These are phyloP conservation scores for Cotesia glomerata DNA, from an alignment of 1,140 invertebrate species.

Conservation along the genomic window DNA sequence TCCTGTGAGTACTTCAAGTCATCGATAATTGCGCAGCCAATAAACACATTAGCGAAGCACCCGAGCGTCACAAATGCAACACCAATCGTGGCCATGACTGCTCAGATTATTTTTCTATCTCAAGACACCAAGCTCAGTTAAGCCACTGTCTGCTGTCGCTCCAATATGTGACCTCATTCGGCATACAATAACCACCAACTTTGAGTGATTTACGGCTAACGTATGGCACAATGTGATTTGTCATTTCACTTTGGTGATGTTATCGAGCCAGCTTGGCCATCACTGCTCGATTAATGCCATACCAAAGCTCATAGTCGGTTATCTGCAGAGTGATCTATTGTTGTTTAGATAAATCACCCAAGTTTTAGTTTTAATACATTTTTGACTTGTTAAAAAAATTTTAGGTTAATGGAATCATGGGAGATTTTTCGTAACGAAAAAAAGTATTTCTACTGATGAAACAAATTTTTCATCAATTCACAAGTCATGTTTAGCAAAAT, in stretches of 20 bases:
- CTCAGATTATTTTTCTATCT: background rate
- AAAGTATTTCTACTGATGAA: too few species aligned
- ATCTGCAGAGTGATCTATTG: background rate
- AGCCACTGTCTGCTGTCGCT: background rate
- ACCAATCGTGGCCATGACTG: background rate
- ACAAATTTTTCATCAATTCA: too few species aligned
- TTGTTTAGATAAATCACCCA: background rate
- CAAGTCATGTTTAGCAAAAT: too few species aligned
- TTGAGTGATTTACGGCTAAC: constrained; percentile 5
- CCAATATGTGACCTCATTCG: constrained; percentile 8
- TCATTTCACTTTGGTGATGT: constrained; percentile 11
- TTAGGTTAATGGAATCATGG: background rate
- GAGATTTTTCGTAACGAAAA: too few species aligned
- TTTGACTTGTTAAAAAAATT: background rate
- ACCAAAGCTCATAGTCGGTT: background rate
- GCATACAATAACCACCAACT: constrained; percentile 7
- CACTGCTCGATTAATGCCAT: constrained; percentile 11
- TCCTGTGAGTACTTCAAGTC: background rate
- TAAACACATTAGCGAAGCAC: background rate
- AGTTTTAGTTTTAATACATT: background rate
- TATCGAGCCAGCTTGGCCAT: background rate
- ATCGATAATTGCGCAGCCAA: background rate
- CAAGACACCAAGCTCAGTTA: background rate
- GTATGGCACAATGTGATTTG: constrained; percentile 12
- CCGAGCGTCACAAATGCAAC: background rate